Base-by-base conservation (phyloP, 2,888 invertebrate species). In the Nudaria mundana region DNA sequence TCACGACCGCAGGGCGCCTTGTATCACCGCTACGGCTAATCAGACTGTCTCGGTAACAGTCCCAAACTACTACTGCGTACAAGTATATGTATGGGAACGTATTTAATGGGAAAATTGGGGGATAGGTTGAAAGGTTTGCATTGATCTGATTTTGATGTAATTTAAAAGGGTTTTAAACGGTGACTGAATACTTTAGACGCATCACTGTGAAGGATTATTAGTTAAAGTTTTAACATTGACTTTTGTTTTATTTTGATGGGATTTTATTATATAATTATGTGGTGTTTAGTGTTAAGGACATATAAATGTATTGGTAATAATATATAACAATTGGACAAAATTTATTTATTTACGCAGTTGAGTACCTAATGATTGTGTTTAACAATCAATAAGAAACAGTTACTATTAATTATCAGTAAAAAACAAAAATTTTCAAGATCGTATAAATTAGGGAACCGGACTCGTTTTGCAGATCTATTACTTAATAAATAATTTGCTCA, bases 1-100 rank as follows among this genome's bases (percentile, higher is more conserved):
- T 48, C 64, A 67, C 66, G 66, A 44, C 51, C 46, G 50, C 48
- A 48, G 40, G 48, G 48, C 50, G 52, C 53, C 54, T 56, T 59
- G 58, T 66, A 71, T 67, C 65, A 69, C 68, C 65, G 30, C 11
- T 59, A 63, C 75, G 70, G 68, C 74, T 78, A 79, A 81, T 79
- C 76, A 79, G 72, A 65, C 70, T 67, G 70, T 71, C 67, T 64
- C 68, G 67, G 3, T 71, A 70, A 69, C 66, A 39, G 37, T 23
- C 12, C 29, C 10, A 37, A 20, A 3, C 8, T 13, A 39, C 20
- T 32, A 36, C 67, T 68, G 72, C 54, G 67, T n/a, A n/a, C n/a
- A n/a, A n/a, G n/a, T n/a, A 70, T 56, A 53, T 41, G 45, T 46
- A 57, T 56, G 57, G 61, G 49, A 52, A 45, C 50, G 25, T 47